Percentiles rank a stretch among this genome's conserved stretches.
phyloP scores from a whole-genome alignment of 2,888 invertebrate genomes.

The Clistopyga incitator region DNA sequence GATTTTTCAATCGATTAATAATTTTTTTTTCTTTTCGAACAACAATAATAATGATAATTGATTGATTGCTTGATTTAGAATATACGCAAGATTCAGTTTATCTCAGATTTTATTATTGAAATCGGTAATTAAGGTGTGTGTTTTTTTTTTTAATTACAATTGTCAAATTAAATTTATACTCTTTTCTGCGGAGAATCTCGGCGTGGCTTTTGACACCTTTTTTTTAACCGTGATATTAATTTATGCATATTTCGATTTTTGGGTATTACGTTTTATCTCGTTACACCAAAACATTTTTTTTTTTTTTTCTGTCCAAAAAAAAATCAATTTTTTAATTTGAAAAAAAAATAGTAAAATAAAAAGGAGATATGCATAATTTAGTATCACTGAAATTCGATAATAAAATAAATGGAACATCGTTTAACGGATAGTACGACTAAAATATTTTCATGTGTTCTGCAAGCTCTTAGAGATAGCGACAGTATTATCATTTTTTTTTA shows the following conservation, averaged over 20 bases:
- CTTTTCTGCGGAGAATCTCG: conserved; percentile 1
- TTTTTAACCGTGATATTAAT: conserved; percentile 1
- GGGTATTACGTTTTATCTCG: no score
- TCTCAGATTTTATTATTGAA: not conserved
- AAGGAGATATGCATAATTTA: no score
- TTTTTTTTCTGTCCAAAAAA: no score
- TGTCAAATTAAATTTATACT: conserved; percentile 10
- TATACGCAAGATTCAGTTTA: conserved; percentile 26
- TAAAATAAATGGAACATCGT: conserved; percentile 23
- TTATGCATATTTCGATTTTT: no score
- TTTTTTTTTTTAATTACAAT: not conserved
- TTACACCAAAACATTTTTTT: no score
- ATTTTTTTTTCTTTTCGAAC: not conserved
- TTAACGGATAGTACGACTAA: conserved; percentile 16
- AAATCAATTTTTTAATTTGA: no score
- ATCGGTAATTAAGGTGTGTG: no score
- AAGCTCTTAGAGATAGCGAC: conserved; percentile 33
- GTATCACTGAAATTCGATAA: conserved; percentile 8
- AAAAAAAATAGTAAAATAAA: no score
- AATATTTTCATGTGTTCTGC: conserved; percentile 22
- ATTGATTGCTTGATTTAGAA: conserved; percentile 23
- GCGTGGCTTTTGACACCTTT: conserved; percentile 13
- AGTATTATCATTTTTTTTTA: not conserved
- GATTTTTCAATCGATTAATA: not conserved
- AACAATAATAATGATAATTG: conserved; percentile 11